A percentile compares a stretch with the other conserved stretches of the same genome.
phyloP scores from a whole-genome alignment of 1,140 invertebrate species.

The Brachionus calyciflorus region DNA sequence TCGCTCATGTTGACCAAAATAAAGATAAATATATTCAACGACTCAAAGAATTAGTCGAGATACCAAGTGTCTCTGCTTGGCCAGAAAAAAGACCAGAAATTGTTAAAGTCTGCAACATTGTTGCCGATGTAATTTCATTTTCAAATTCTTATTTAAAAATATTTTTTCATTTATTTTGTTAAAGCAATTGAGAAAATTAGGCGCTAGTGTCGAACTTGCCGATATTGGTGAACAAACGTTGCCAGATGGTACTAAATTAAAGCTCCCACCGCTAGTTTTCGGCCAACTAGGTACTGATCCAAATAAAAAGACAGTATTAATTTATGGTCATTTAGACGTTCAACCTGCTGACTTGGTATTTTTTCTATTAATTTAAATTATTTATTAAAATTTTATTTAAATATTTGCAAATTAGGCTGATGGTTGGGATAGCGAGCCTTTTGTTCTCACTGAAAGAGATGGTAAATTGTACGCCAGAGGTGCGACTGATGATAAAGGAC shows the following conservation, averaged over 20 bases:
- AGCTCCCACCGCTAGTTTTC: conserved; percentile 82
- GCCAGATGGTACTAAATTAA: conserved; percentile 70
- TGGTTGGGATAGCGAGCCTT: conserved; percentile 93
- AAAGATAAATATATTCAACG: conserved; percentile 73
- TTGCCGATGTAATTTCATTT: conserved; percentile 13
- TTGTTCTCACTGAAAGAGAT: conserved; percentile 79
- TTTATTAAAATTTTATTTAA: not conserved
- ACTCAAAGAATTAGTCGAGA: conserved; percentile 81
- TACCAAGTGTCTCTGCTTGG: conserved; percentile 90
- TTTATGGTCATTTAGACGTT: conserved; percentile 97
- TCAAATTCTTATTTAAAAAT: not conserved
- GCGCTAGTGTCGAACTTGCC: conserved; percentile 71
- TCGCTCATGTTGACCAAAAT: conserved; percentile 66
- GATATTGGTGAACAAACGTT: conserved; percentile 75
- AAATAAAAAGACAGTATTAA: conserved; percentile 80
- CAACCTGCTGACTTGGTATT: conserved; percentile 77
- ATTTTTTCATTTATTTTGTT: not conserved
- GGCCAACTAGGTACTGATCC: conserved; percentile 77
- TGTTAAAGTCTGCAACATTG: conserved; percentile 64
- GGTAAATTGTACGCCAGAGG: conserved; percentile 88
- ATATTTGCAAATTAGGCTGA: conserved; percentile 67
- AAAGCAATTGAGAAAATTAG: conserved; percentile 71
- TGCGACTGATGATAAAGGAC: conserved; percentile 84
- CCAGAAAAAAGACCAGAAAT: conserved; percentile 74
- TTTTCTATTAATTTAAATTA: not conserved